phyloP scores from a whole-genome alignment of 2,797 vertebrate species.

The Sebastes oblongus region DNA sequence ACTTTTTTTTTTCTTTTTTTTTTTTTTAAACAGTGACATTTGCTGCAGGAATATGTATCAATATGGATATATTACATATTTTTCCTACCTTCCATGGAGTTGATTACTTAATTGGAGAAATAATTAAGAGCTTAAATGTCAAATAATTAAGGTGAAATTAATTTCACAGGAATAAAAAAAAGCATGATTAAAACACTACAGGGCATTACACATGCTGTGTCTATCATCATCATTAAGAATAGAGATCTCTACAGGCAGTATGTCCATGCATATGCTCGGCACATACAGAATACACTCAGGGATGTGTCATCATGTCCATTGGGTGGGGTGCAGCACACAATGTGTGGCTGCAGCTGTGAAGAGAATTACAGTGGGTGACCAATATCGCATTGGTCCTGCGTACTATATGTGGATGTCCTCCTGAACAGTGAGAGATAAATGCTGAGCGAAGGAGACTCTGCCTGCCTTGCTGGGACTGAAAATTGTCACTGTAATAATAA shows the following conservation, averaged over 20 bases:
- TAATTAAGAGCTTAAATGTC: background rate
- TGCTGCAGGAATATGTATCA: background rate
- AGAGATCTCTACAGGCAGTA: background rate
- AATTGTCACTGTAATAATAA: background rate
- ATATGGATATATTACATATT: background rate
- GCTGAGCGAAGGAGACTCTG: slow-evolving; percentile 15
- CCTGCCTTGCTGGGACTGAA: background rate
- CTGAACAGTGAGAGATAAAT: slow-evolving; percentile 34
- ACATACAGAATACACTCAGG: background rate
- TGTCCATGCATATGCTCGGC: background rate
- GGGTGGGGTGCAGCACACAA: slow-evolving; percentile 12
- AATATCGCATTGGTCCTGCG: slow-evolving; percentile 25
- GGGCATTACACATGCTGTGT: background rate
- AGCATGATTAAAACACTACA: background rate
- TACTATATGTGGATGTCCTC: slow-evolving; percentile 31
- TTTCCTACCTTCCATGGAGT: background rate
- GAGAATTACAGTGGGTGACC: slow-evolving; percentile 44
- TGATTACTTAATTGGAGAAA: background rate
- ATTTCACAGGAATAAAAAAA: background rate
- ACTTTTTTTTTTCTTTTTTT: background rate
- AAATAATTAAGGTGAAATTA: background rate
- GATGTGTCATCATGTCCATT: background rate
- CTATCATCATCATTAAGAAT: background rate
- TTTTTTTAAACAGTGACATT: background rate
- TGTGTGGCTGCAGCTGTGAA: slow-evolving; percentile 41